Base-by-base conservation (phyloP, 2,113 vertebrate species). In the Heterotilapia buettikoferi region DNA sequence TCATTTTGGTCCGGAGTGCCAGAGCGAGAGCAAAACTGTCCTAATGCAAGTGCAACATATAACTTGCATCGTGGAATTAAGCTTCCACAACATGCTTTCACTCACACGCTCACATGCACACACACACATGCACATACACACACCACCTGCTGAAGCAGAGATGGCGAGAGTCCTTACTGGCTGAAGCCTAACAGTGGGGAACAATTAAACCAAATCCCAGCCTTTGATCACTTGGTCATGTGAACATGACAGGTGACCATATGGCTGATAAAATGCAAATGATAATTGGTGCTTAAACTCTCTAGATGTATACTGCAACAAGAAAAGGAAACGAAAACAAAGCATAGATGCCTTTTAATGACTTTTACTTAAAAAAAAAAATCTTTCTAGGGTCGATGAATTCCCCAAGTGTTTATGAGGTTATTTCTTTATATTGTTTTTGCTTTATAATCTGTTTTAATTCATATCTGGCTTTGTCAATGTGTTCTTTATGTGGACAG, bases 241-340 rank as follows among this genome's bases (percentile, higher is more conserved):
- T 95, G 95, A 97, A 97, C 96, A 97, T 97, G 97, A 98, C 97
- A 98, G 97, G 95, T 98, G 97, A 97, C 97, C 97, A 98, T 97
- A 98, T 98, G 97, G 97, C 96, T 96, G 95, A 96, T 94, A 96
- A 95, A 96, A 97, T 93, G 82, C 85, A 94, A 95, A 78, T 95
- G 96, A 97, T 95, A 97, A 96, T 94, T 82, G 36, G 66, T 53
- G 86, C 82, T 86, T 85, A 45, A 84, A 89, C 56, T 88, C 71
- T 82, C 18, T 73, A 47, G 16, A 61, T 33, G 13, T 50, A 47
- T 45, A 82, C 29, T 29, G 43, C 19, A 33, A 33, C 11, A 52
- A 63, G 19, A 53, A 63, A 82, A 18, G 21, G 18, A 86, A 80
- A 82, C 21, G 6, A 61, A 79, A 33, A 19, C 9, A 36, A 83